These are phyloP conservation scores for Hydriomena furcata DNA, from an alignment of 2,888 invertebrate species.

Conservation along the genomic window DNA sequence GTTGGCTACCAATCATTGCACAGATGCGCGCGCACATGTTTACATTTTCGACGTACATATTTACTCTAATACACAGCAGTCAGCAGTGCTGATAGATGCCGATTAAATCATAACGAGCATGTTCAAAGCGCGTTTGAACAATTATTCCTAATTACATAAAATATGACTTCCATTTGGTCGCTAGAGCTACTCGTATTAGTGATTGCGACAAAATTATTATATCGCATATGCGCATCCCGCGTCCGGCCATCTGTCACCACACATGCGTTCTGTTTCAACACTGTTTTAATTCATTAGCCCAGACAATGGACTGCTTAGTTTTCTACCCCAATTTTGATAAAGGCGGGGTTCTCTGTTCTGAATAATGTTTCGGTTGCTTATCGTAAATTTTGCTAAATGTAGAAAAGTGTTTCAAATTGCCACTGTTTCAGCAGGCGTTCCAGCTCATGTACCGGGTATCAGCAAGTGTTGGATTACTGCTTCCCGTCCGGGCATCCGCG, in stretches of 20 bases:
- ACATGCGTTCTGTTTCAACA: conserved; percentile 74
- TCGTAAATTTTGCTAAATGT: neutral
- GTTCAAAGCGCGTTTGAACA: conserved; percentile 25
- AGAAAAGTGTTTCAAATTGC: neutral
- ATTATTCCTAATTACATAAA: conserved; percentile 43
- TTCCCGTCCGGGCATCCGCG: conserved; percentile 81
- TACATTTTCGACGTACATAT: conserved; percentile 41
- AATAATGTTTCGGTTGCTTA: neutral
- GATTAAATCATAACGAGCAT: conserved; percentile 33
- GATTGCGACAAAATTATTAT: conserved; percentile 68
- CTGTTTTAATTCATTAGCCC: conserved; percentile 78
- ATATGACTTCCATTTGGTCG: conserved; percentile 49
- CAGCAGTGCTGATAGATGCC: conserved; percentile 37
- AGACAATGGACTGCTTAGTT: conserved; percentile 65
- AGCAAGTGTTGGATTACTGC: conserved; percentile 77
- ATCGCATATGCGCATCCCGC: conserved; percentile 70
- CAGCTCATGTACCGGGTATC: conserved; percentile 61
- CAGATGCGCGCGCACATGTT: conserved; percentile 72
- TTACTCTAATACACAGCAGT: conserved; percentile 38
- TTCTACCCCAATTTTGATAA: conserved; percentile 50
- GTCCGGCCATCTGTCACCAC: conserved; percentile 81
- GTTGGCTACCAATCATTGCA: conserved; percentile 63
- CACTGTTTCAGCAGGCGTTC: conserved; percentile 48
- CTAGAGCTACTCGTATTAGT: conserved; percentile 49
- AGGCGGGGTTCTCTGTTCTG: conserved; percentile 15